Evolutionary conservation across 2,888 invertebrate genomes (phyloP).

Genomic region (Dichetophora obliterata): DNA sequence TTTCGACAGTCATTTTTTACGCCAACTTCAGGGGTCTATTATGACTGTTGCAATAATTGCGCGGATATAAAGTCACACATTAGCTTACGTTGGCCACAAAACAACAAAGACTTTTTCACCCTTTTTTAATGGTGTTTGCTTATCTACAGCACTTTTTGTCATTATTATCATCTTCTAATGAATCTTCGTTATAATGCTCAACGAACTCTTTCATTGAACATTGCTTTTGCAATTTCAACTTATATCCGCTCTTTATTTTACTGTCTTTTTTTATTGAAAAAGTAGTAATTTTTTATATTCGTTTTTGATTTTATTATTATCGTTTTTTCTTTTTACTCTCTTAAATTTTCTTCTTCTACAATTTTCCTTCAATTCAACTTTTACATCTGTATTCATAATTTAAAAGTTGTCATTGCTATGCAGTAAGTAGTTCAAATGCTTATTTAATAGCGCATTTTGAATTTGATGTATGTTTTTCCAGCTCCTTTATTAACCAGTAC

Average conservation of each 20-base stretch:
- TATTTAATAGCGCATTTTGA: background rate
- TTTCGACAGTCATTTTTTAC: too few relatives aligned
- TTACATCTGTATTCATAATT: background rate
- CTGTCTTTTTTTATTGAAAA: background rate
- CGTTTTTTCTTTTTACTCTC: background rate
- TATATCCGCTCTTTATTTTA: slow-evolving; percentile 12
- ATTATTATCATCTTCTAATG: background rate
- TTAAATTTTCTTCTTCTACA: background rate
- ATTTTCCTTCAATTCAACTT: slow-evolving; percentile 3
- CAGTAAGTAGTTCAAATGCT: background rate
- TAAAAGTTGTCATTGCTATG: slow-evolving; percentile 31
- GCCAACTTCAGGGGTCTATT: too few relatives aligned
- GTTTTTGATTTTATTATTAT: background rate
- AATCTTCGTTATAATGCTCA: background rate
- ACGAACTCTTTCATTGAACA: background rate
- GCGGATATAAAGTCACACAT: too few relatives aligned
- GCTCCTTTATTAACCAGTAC: too few relatives aligned
- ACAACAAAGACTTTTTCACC: too few relatives aligned
- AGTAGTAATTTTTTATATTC: background rate
- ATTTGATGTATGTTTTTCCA: background rate
- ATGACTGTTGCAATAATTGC: too few relatives aligned
- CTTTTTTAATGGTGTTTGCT: too few relatives aligned
- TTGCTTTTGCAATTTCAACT: background rate
- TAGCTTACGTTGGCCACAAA: too few relatives aligned
- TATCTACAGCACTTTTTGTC: background rate